Evolutionary conservation across 2,888 invertebrate genomes (phyloP).

Genomic region (Steinernema carpocapsae): DNA sequence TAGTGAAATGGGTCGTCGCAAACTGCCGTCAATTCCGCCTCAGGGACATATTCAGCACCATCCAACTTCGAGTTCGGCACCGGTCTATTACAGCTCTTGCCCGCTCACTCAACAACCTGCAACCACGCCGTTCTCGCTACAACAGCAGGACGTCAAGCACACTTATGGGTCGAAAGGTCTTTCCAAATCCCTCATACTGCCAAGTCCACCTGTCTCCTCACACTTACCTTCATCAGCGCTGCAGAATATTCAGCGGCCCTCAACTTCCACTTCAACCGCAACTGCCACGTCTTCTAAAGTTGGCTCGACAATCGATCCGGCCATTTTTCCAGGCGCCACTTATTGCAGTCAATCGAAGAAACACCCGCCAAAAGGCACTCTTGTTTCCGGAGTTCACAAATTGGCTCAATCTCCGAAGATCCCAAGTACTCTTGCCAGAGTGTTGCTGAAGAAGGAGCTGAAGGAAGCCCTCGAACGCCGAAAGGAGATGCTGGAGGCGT

Average conservation of each 20-base stretch:
- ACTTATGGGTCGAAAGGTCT: constrained; percentile 26
- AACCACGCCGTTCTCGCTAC: neutral
- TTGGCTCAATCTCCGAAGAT: constrained; percentile 44
- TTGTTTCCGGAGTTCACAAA: constrained; percentile 34
- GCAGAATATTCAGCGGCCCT: constrained; percentile 13
- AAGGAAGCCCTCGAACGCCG: constrained; percentile 70
- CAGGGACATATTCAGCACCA: constrained; percentile 70
- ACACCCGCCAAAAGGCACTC: constrained; percentile 34
- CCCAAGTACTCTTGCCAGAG: constrained; percentile 61
- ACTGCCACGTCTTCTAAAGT: constrained; percentile 19
- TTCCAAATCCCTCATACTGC: constrained; percentile 32
- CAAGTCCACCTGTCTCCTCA: constrained; percentile 19
- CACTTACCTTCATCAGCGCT: constrained; percentile 37
- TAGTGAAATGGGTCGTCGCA: constrained; percentile 68
- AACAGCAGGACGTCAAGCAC: constrained; percentile 9
- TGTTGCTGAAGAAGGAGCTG: constrained; percentile 72
- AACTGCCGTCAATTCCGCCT: constrained; percentile 72
- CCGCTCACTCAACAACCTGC: constrained; percentile 35
- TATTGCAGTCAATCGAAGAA: constrained; percentile 39
- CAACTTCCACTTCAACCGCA: constrained; percentile 20
- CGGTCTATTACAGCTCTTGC: constrained; percentile 54
- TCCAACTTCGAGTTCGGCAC: constrained; percentile 40
- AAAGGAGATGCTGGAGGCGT: constrained; percentile 70
- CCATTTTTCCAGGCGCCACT: constrained; percentile 63
- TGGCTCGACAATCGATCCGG: constrained; percentile 50